Evolutionary conservation across 2,888 invertebrate species (phyloP).

Genomic region (Cryptocephalus primarius): DNA sequence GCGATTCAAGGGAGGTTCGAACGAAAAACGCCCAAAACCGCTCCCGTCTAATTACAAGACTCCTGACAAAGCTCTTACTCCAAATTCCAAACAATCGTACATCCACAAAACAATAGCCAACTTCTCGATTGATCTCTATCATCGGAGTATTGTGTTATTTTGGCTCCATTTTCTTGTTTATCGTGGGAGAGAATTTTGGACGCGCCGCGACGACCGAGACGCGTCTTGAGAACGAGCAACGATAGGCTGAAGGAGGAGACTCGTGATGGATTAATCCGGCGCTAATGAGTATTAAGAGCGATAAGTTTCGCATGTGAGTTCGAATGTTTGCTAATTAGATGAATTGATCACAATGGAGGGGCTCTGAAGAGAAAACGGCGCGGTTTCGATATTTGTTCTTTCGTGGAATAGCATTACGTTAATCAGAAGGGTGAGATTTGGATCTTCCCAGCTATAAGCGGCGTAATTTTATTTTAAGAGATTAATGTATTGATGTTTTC

Average conservation of each 20-base stretch:
- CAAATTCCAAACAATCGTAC: no score
- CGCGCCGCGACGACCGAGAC: not conserved
- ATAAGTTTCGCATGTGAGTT: conserved; percentile 38
- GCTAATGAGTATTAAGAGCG: conserved; percentile 40
- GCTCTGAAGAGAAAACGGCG: no score
- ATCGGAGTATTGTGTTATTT: not conserved
- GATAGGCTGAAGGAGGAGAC: conserved; percentile 1
- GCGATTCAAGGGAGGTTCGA: no score
- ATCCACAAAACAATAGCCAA: not conserved
- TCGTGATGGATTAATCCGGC: conserved; percentile 39
- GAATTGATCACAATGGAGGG: conserved; percentile 33
- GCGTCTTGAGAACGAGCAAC: not conserved
- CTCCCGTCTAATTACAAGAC: no score
- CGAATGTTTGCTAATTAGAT: conserved; percentile 36
- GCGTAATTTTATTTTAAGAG: no score
- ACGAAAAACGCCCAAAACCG: no score
- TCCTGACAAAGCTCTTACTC: no score
- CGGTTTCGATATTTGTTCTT: no score
- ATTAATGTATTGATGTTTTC: no score
- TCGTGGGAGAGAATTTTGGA: not conserved
- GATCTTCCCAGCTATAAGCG: no score
- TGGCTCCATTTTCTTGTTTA: not conserved
- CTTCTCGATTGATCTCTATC: not conserved
- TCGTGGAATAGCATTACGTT: no score
- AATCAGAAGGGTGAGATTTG: no score